Evolutionary conservation across 2,888 invertebrate species (phyloP).

Genomic region (Drosophila mettleri): DNA sequence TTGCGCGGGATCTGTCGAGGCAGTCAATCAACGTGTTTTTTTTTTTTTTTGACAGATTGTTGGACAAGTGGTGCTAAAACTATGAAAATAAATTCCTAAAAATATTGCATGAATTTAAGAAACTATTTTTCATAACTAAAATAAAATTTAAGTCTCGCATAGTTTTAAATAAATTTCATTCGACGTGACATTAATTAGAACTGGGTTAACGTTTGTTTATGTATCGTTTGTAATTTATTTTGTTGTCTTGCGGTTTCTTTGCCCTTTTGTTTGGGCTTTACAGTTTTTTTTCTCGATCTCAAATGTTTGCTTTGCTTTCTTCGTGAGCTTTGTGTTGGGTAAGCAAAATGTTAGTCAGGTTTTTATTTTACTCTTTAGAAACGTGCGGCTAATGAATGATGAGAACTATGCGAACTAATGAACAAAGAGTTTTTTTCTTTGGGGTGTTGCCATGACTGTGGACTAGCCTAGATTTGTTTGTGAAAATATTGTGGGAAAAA

Average conservation of each 20-base stretch:
- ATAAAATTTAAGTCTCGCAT: constrained; percentile 6
- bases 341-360: constrained; percentile 37
- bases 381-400: constrained; percentile 52
- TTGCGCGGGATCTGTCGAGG: constrained; percentile 13
- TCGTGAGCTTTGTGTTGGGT: not conserved
- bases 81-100: constrained; percentile 14
- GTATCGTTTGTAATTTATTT: constrained; percentile 21
- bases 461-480: constrained; percentile 29
- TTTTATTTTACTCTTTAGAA: constrained; percentile 18
- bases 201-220: constrained; percentile 62
- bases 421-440: constrained; percentile 10
- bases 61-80: constrained; percentile 1
- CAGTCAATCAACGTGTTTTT: constrained; percentile 43
- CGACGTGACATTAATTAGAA: constrained; percentile 36
- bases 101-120: constrained; percentile 5
- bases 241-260: constrained; percentile 17
- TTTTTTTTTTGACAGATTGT: constrained; percentile 32
- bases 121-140: constrained; percentile 31
- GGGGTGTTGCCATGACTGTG: constrained; percentile 25
- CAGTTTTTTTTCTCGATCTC: not conserved
- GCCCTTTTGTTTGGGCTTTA: constrained; percentile 3
- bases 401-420: constrained; percentile 39
- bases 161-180: constrained; percentile 4
- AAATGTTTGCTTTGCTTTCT: constrained; percentile 15
- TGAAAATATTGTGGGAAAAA: constrained; percentile 9